A percentile compares a stretch with the other conserved stretches of the same genome.
Evolutionary conservation across 2,113 vertebrate species (phyloP).

Genomic region (Rhinopomastus cyanomelas): DNA sequence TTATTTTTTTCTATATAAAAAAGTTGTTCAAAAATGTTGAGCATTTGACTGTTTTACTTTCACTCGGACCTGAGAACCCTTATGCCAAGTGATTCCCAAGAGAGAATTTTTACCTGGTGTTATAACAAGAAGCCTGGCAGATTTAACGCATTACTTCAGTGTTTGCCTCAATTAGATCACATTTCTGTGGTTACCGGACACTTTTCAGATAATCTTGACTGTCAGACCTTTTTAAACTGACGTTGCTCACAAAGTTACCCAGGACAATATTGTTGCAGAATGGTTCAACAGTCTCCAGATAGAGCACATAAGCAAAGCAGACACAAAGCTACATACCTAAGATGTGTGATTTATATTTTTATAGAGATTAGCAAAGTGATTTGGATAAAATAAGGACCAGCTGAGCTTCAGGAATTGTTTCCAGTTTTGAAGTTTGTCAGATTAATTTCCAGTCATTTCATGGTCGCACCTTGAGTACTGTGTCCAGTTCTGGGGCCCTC

Average conservation of each 20-base stretch:
- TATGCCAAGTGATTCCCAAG: conserved; percentile 10
- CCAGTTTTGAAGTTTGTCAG: background rate
- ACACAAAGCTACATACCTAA: conserved; percentile 11
- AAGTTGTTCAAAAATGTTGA: conserved; percentile 5
- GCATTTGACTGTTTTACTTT: conserved; percentile 40
- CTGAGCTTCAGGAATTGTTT: background rate
- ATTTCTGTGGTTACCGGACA: conserved; percentile 60
- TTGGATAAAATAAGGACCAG: background rate
- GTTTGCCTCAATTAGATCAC: conserved; percentile 60
- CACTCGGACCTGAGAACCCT: conserved; percentile 30
- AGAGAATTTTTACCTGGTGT: conserved; percentile 41
- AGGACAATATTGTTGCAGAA: conserved; percentile 17
- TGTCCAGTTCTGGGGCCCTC: too few relatives aligned
- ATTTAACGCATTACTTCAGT: conserved; percentile 23
- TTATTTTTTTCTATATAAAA: background rate
- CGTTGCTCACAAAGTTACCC: conserved; percentile 37
- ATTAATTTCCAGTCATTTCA: background rate
- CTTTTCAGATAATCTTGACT: conserved; percentile 63
- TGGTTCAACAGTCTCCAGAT: conserved; percentile 32
- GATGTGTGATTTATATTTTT: background rate
- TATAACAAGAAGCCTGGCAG: conserved; percentile 54
- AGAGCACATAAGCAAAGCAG: conserved; percentile 16
- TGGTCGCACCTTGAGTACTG: too few relatives aligned
- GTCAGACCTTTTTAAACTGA: conserved; percentile 42
- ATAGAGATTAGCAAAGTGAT: background rate